These are phyloP conservation scores for Rhinolophus ferrumequinum DNA, from an alignment of 2,113 vertebrate genomes.

Conservation along the genomic window DNA sequence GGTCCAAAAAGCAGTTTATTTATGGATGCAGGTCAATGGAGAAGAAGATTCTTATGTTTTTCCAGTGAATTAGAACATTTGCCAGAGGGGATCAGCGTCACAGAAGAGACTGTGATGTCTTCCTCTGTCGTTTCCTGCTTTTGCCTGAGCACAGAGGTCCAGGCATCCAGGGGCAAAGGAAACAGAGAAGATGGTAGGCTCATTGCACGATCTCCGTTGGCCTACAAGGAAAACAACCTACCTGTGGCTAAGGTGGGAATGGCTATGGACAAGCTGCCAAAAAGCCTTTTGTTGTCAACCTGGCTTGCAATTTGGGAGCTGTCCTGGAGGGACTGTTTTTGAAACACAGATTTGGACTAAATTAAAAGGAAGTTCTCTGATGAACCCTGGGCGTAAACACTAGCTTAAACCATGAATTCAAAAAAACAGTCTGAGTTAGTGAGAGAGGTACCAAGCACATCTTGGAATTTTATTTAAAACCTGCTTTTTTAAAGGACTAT, in stretches of 20 bases:
- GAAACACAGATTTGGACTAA: constrained; percentile 35
- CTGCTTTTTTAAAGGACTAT: not conserved
- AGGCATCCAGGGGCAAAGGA: not conserved
- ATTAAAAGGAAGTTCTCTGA: not conserved
- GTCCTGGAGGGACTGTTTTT: not conserved
- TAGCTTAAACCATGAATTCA: not conserved
- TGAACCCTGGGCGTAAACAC: not conserved
- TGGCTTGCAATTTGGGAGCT: not conserved
- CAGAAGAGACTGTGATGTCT: not conserved
- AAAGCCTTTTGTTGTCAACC: not conserved
- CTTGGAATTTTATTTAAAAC: constrained; percentile 39
- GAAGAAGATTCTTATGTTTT: not conserved
- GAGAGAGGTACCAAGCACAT: not conserved
- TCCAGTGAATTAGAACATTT: constrained; percentile 18
- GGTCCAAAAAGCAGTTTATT: not conserved
- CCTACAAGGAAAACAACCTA: not conserved
- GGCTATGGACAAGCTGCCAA: not conserved
- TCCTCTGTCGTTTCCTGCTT: not conserved
- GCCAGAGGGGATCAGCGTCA: not conserved
- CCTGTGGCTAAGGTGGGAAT: not conserved
- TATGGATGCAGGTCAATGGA: not conserved
- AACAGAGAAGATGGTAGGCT: not conserved
- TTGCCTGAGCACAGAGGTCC: not conserved
- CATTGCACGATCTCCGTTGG: not conserved
- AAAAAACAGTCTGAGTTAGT: not conserved